Evolutionary conservation across 1,140 invertebrate genomes (phyloP).

Genomic region (Melanaphis sacchari): DNA sequence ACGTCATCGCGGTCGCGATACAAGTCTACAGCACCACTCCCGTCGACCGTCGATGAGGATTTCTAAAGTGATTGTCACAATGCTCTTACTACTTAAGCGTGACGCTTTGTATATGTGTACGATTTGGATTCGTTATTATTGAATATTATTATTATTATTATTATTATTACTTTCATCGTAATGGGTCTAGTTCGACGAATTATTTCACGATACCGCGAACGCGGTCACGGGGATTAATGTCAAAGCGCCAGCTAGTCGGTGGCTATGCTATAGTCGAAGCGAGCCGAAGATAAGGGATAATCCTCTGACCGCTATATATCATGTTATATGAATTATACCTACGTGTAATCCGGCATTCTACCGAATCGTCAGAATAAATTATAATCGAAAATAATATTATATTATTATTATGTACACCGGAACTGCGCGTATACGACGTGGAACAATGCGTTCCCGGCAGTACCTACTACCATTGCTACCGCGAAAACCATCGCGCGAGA

Average conservation of each 20-base stretch:
- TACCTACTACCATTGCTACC: neutral
- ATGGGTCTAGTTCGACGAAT: neutral
- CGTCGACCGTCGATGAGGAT: neutral
- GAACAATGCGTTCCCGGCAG: neutral
- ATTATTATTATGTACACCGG: neutral
- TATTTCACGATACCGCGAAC: neutral
- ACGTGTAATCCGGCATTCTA: neutral
- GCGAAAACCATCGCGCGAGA: neutral
- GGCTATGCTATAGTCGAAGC: neutral
- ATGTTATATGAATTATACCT: neutral
- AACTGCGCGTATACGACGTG: neutral
- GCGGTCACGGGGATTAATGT: neutral
- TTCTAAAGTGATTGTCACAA: neutral
- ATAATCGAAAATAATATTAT: neutral
- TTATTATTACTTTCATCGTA: neutral
- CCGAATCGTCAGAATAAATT: neutral
- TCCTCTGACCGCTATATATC: neutral
- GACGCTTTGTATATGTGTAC: neutral
- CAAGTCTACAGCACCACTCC: neutral
- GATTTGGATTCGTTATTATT: neutral
- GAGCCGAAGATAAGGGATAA: neutral
- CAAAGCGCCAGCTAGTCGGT: neutral
- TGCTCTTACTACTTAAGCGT: neutral
- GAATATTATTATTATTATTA: neutral
- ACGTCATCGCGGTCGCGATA: neutral